phyloP scores from a whole-genome alignment of 1,140 invertebrate genomes.

The Asbolus verrucosus region DNA sequence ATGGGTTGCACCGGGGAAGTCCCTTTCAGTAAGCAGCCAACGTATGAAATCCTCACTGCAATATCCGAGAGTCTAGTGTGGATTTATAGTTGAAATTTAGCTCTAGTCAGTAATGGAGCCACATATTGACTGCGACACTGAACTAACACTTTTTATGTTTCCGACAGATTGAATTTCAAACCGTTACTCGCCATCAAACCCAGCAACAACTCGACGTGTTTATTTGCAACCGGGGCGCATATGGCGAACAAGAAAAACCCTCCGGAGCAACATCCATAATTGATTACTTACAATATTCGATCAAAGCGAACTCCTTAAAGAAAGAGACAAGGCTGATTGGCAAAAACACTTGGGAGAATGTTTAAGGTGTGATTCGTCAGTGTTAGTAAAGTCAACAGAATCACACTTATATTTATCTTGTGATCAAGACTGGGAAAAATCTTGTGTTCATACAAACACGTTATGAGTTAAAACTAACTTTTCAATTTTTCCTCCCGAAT shows the following conservation, averaged over 20 bases:
- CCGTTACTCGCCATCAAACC: background rate
- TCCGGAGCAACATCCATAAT: background rate
- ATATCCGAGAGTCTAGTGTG: constrained; percentile 6
- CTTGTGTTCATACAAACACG: too few relatives aligned
- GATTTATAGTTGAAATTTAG: constrained; percentile 23
- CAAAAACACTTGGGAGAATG: too few relatives aligned
- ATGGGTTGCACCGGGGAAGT: background rate
- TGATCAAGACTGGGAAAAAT: too few relatives aligned
- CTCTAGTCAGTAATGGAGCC: constrained; percentile 23
- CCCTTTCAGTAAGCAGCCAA: constrained; percentile 3
- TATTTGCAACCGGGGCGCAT: background rate
- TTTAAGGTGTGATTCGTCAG: too few relatives aligned
- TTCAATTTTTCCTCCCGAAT: too few relatives aligned
- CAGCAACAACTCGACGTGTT: background rate
- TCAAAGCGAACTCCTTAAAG: too few relatives aligned
- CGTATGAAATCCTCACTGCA: background rate
- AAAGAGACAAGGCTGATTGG: too few relatives aligned
- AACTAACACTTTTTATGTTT: constrained; percentile 42
- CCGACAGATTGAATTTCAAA: constrained; percentile 45
- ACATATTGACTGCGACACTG: constrained; percentile 1
- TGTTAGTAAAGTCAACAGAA: too few relatives aligned
- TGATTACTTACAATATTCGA: too few relatives aligned
- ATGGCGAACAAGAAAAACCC: background rate
- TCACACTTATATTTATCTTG: too few relatives aligned
- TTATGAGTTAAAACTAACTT: too few relatives aligned